Evolutionary conservation across 2,113 vertebrate genomes (phyloP).

Genomic region (Rhabdomys dilectus): DNA sequence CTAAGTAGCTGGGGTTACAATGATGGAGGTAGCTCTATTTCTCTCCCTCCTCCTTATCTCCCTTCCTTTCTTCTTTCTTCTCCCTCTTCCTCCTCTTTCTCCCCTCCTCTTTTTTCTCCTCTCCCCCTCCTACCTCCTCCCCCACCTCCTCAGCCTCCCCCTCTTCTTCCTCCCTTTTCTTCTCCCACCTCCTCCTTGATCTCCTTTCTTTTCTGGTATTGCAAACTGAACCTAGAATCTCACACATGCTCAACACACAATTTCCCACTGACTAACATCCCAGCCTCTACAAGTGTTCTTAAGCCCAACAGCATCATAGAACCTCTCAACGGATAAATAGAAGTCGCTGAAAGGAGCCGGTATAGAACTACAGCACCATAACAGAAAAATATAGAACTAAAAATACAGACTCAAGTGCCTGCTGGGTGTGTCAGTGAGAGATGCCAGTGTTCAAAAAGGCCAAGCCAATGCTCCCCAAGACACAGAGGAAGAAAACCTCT

Average conservation of each 20-base stretch:
- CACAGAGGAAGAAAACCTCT: not conserved
- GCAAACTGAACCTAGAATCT: not conserved
- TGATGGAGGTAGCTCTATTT: not conserved
- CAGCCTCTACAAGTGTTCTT: not conserved
- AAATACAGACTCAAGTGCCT: not conserved
- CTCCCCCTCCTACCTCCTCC: too few relatives aligned
- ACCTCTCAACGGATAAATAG: not conserved
- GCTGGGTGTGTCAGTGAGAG: fast-evolving
- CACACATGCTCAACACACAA: fast-evolving
- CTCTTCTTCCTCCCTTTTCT: not conserved
- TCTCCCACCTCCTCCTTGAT: not conserved
- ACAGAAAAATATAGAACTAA: not conserved
- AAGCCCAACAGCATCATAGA: not conserved
- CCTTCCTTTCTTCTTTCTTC: not conserved
- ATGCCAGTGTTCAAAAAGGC: not conserved
- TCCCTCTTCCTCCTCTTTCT: not conserved
- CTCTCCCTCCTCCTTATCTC: too few relatives aligned
- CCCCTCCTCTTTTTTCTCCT: not conserved
- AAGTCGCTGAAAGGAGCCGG: not conserved
- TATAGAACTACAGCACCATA: too few relatives aligned
- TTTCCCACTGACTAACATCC: not conserved
- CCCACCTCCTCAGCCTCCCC: too few relatives aligned
- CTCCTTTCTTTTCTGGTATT: not conserved
- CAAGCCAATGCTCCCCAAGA: fast-evolving
- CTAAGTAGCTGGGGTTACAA: not conserved